These are phyloP conservation scores for Eciton burchellii DNA, from an alignment of 1,140 invertebrate genomes.

Conservation along the genomic window DNA sequence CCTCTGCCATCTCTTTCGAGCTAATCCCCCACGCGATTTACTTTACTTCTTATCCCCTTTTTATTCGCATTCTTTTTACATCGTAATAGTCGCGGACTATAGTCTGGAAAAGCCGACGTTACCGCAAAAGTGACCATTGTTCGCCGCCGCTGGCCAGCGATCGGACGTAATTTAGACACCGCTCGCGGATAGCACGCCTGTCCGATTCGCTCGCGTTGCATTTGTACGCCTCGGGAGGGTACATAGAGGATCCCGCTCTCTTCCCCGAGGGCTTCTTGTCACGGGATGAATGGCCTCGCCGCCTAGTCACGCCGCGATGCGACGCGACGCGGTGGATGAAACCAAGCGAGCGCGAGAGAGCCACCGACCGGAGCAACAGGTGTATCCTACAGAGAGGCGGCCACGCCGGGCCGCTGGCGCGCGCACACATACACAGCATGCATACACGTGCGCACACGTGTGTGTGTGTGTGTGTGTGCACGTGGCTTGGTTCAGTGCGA, in stretches of 20 bases:
- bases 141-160: not conserved
- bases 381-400: slow-evolving; percentile 59
- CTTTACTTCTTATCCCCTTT: too few species aligned
- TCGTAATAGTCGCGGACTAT: not conserved
- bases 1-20: too few species aligned
- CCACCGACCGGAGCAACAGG: slow-evolving; percentile 70
- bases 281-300: slow-evolving; percentile 50
- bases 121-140: slow-evolving; percentile 12
- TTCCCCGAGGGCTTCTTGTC: slow-evolving; percentile 27
- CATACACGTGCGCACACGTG: not conserved
- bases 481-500: not conserved
- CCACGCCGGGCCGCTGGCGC: not conserved
- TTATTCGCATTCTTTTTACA: too few species aligned
- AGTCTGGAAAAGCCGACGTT: not conserved
- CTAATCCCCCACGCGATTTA: too few species aligned
- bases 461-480: not conserved
- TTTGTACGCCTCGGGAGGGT: slow-evolving; percentile 20
- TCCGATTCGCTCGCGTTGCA: slow-evolving; percentile 21
- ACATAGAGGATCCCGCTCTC: slow-evolving; percentile 6
- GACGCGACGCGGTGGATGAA: slow-evolving; percentile 28
- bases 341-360: slow-evolving; percentile 28
- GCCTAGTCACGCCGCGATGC: slow-evolving; percentile 41
- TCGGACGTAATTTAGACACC: slow-evolving; percentile 30
- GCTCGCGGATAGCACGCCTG: slow-evolving; percentile 4
- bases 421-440: slow-evolving; percentile 10